Evolutionary conservation across 2,888 invertebrate genomes (phyloP), one percentile per base, ranked within the genome.

Genomic region (Troides aeacus): DNA sequence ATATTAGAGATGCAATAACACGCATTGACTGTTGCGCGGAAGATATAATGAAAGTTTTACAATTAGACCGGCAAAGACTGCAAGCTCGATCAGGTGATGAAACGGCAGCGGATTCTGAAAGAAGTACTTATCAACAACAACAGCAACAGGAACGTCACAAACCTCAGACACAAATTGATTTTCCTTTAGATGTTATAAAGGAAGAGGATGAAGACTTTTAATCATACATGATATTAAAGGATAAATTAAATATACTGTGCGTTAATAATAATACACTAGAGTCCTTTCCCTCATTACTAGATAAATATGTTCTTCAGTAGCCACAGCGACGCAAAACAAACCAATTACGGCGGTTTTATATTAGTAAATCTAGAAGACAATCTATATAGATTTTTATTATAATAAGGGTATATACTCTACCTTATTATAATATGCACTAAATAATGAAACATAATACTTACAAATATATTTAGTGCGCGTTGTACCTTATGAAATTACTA

Each of bases 61-160:
- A 73, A n/a, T 72, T 90, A 30, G 92, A 92, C 67, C 81, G 86
- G 72, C 80, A 82, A 5, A 80, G 91, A 61, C 82, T 88, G 17
- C 72, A 69, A 1, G 74, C 75, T 17, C 79, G 91, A 70, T 75
- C 80, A 8, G 84, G 82, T 2, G 83, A 83, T 8, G 74, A 76
- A 2, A 65, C 71, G 0, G 72, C 71, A 1, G 72, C 73, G 1
- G 71, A 72, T 30, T 71, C 74, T 1, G 62, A 50, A 5, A 72
- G 75, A n/a, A 69, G 72, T 56, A 69, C 71, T 18, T 56, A 18
- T 21, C 6, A 57, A 21, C 57, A 18, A 57, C 50, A 12, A 30
- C 60, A 12, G 39, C 62, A 0, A 39, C 42, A 50, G 21, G 53
- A 42, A 46, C 8, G 4, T 39, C 58, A 64, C 12, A 7, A 39